phyloP scores from a whole-genome alignment of 2,888 invertebrate species.

The Dicroscelio sp. region DNA sequence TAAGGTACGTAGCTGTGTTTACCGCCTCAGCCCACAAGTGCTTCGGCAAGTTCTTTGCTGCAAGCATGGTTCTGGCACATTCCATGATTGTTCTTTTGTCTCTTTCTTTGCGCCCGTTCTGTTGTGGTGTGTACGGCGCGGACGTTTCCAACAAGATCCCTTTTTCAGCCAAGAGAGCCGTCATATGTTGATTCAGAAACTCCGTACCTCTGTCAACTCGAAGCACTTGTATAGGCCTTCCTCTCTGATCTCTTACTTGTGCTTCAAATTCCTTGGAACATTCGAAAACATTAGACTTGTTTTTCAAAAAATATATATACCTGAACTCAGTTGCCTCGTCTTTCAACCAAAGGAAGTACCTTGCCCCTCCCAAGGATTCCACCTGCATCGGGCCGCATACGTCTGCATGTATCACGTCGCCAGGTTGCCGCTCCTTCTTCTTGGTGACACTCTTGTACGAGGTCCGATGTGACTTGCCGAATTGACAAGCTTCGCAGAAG shows the following conservation, averaged over 20 bases:
- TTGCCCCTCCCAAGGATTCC: conserved; percentile 72
- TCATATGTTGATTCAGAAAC: conserved; percentile 12
- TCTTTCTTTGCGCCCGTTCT: conserved; percentile 75
- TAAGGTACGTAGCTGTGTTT: conserved; percentile 64
- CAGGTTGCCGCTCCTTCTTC: conserved; percentile 14
- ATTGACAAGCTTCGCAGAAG: conserved; percentile 35
- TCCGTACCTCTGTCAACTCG: conserved; percentile 55
- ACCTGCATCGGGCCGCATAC: conserved; percentile 54
- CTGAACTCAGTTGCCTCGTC: conserved; percentile 63
- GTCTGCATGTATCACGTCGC: conserved; percentile 65
- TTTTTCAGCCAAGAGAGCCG: conserved; percentile 24
- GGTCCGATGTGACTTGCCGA: conserved; percentile 7
- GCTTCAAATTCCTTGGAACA: conserved; percentile 76
- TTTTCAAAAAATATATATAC: conserved; percentile 78
- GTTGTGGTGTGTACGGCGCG: conserved; percentile 72
- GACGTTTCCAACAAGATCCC: conserved; percentile 70
- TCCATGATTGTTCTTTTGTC: conserved; percentile 55
- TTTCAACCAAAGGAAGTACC: conserved; percentile 58
- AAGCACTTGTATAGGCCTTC: conserved; percentile 59
- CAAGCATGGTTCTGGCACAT: conserved; percentile 51
- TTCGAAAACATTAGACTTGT: conserved; percentile 81
- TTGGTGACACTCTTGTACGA: not conserved
- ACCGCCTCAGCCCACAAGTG: conserved; percentile 80
- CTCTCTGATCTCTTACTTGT: conserved; percentile 60
- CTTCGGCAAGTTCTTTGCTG: conserved; percentile 44